These are phyloP conservation scores for Sphaerophoria rueppellii DNA, from an alignment of 2,888 invertebrate genomes.

Conservation along the genomic window DNA sequence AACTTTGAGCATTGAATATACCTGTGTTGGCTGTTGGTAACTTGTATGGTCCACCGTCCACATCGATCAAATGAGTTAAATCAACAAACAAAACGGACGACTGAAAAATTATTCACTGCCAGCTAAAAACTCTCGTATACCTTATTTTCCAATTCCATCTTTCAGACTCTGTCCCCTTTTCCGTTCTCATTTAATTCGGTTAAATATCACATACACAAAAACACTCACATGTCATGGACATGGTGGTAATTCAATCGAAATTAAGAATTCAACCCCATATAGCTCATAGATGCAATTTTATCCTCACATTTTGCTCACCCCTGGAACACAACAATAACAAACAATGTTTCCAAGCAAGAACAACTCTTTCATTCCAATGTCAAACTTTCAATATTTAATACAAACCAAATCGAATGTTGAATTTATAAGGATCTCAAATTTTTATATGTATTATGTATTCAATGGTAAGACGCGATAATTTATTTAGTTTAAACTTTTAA, in stretches of 20 bases:
- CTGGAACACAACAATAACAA: slow-evolving; percentile 15
- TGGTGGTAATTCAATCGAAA: slow-evolving; percentile 72
- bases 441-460: slow-evolving; percentile 32
- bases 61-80: slow-evolving; percentile 72
- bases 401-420: slow-evolving; percentile 45
- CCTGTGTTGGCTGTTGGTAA: slow-evolving; percentile 12
- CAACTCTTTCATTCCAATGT: slow-evolving; percentile 65
- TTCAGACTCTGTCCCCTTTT: background rate
- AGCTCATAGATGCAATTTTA: slow-evolving; percentile 48
- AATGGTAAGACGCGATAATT: background rate
- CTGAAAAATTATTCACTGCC: slow-evolving; percentile 71
- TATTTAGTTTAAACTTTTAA: background rate
- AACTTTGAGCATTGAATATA: slow-evolving; percentile 17
- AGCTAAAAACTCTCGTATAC: slow-evolving; percentile 31
- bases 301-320: slow-evolving; percentile 37
- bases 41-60: slow-evolving; percentile 46
- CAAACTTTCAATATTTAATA: slow-evolving; percentile 64
- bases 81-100: slow-evolving; percentile 72
- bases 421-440: slow-evolving; percentile 53
- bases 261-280: slow-evolving; percentile 67
- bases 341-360: slow-evolving; percentile 37
- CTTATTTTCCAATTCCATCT: slow-evolving; percentile 20
- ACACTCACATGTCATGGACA: slow-evolving; percentile 49
- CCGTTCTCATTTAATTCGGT: slow-evolving; percentile 28
- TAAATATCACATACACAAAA: slow-evolving; percentile 50